Base-by-base conservation (phyloP, 2,113 vertebrate species). In the Podarcis cretensis region DNA sequence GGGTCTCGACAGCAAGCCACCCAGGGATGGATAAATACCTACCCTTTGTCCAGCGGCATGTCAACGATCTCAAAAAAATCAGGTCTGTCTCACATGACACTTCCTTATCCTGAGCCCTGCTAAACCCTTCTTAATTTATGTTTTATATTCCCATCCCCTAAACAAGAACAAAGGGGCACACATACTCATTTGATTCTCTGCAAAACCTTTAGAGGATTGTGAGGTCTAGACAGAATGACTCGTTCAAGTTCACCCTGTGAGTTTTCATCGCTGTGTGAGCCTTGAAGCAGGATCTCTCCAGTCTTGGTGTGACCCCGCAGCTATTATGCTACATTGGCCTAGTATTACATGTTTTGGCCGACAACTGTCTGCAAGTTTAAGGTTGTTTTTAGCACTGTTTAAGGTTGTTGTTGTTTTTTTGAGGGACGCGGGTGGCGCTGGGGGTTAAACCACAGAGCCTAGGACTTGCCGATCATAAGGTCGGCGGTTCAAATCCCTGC, bases 41-140 rank as follows among this genome's bases (percentile, higher is more conserved):
- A 99, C 84, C 98, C 98, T 2, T 96, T 99, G 89, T 99, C 99
- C 92, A 99, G 99, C 16, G 98, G 98, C 95, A 98, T 99, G 98
- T 99, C 99, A 20, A 99, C 99, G 21, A 98, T 99, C 93, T 99
- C 99, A 93, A 99, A 99, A 96, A 99, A 99, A 95, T 99, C 99
- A 93, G 99, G 98, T 99, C 71, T n/a, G 89, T 57, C 35, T 82
- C 85, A 88, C n/a, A 43, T 20, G n/a, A 73, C 57, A 43, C 21
- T 59, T 65, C 23, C 30, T 25, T 65, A 23, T 69, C 12, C 32
- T 23, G 30, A 48, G 5, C 6, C 6, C 2, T 25, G 18, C 27
- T 78, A 23, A 32, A 8, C 27, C 6, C 30, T 20, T 40, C 18
- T 54, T 48, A 2, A 37, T 63, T 76, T 40, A 40, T 18, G 18